Percentiles rank a stretch among this genome's conserved stretches.
Evolutionary conservation across 2,888 invertebrate genomes (phyloP).

Genomic region (Hetaerina titia): DNA sequence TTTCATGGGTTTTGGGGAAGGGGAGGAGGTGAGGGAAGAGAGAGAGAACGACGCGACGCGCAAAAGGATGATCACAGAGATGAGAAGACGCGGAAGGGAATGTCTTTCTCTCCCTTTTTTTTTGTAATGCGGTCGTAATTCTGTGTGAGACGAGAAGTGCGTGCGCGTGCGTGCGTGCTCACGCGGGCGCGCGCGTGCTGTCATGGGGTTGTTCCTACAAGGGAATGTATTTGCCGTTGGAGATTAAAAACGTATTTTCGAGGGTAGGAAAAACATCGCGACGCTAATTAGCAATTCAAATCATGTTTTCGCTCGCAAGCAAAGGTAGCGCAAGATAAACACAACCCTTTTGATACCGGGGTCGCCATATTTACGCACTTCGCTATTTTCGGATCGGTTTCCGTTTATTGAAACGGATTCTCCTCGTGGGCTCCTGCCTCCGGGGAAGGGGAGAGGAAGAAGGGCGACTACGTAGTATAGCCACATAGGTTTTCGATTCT

Average conservation of each 20-base stretch:
- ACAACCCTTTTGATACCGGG: not conserved
- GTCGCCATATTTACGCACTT: not conserved
- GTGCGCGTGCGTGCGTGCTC: not conserved
- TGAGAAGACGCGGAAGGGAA: not conserved
- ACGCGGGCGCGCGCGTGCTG: not conserved
- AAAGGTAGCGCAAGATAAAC: conserved; percentile 11
- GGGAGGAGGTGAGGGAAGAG: not conserved
- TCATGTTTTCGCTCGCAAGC: not conserved
- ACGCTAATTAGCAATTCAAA: conserved; percentile 56
- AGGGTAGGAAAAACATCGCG: conserved; percentile 27
- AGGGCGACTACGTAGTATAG: no score
- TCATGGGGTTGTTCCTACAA: not conserved
- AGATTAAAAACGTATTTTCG: conserved; percentile 14
- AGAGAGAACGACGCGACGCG: not conserved
- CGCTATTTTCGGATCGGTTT: not conserved
- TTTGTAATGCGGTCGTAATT: not conserved
- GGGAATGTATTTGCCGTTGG: conserved; percentile 7
- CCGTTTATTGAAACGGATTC: not conserved
- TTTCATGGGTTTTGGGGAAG: not conserved
- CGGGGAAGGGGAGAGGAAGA: no score
- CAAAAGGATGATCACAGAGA: not conserved
- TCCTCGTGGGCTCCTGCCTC: not conserved
- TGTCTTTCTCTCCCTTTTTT: not conserved
- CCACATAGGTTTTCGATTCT: no score
- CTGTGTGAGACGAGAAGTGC: not conserved